Percentiles rank a stretch among this genome's conserved stretches.
Conservation (phyloP, 1,140 invertebrate genomes). For the Philaenus spumarius region DNA sequence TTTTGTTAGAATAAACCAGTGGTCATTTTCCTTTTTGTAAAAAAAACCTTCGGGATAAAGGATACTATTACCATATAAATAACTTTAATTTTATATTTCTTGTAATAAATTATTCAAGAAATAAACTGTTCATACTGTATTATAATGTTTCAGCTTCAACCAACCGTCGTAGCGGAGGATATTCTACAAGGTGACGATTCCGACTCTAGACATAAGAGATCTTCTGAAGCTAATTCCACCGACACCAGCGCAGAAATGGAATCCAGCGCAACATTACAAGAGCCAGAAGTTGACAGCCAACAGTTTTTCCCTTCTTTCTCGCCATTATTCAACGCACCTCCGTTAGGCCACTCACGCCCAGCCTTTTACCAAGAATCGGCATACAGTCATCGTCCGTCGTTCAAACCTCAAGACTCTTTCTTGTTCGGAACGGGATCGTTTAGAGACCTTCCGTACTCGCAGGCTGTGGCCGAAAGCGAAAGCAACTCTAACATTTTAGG, state of each 20-base stretch:
- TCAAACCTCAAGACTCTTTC: conserved; percentile 6
- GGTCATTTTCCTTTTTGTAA: no score
- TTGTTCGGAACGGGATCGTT: conserved; percentile 36
- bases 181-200: neutral
- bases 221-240: neutral
- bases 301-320: conserved; percentile 47
- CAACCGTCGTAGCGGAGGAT: neutral
- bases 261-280: conserved; percentile 1
- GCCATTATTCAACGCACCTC: conserved; percentile 36
- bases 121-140: no score
- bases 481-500: conserved; percentile 50
- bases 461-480: conserved; percentile 13
- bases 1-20: no score
- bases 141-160: neutral
- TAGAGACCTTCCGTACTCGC: conserved; percentile 33
- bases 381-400: conserved; percentile 7
- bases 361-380: conserved; percentile 20
- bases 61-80: no score
- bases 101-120: no score
- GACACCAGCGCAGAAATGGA: neutral
- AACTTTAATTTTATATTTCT: no score
- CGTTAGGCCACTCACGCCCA: conserved; percentile 22
- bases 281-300: conserved; percentile 30
- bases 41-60: no score
- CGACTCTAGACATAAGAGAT: neutral